These are phyloP conservation scores for Conops quadrifasciatus DNA, from an alignment of 2,888 invertebrate species.

Conservation along the genomic window DNA sequence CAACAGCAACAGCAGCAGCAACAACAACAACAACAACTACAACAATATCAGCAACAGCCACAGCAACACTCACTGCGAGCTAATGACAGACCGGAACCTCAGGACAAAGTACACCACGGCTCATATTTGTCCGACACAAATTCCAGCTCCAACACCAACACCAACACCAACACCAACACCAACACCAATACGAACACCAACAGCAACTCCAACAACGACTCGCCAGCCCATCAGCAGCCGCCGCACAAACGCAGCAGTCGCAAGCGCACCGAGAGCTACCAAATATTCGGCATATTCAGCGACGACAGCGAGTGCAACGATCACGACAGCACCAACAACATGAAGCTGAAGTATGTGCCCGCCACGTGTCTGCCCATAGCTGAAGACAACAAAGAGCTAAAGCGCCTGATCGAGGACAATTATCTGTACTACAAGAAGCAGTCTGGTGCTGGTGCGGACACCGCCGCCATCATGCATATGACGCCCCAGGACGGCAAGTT, in stretches of 20 bases:
- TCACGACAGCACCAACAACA: slow-evolving; percentile 50
- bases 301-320: slow-evolving; percentile 59
- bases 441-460: slow-evolving; percentile 23
- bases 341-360: slow-evolving; percentile 42
- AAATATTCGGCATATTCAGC: slow-evolving; percentile 50
- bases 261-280: slow-evolving; percentile 42
- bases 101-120: slow-evolving; percentile 43
- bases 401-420: slow-evolving; percentile 64
- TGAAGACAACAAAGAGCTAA: slow-evolving; percentile 64
- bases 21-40: slow-evolving; percentile 29
- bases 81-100: slow-evolving; percentile 41
- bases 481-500: slow-evolving; percentile 47
- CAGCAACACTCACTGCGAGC: slow-evolving; percentile 43
- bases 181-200: slow-evolving; percentile 30
- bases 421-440: slow-evolving; percentile 64
- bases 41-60: slow-evolving; percentile 50
- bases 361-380: slow-evolving; percentile 59
- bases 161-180: slow-evolving; percentile 30
- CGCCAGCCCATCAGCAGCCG: slow-evolving; percentile 30
- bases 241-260: slow-evolving; percentile 36
- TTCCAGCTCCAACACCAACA: slow-evolving; percentile 32
- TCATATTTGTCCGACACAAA: slow-evolving; percentile 34
- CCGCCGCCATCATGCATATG: not conserved
- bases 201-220: slow-evolving; percentile 35
- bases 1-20: slow-evolving; percentile 39